Evolutionary conservation across 2,113 vertebrate species (phyloP).

Genomic region (Cyanoramphus novaezelandiae): DNA sequence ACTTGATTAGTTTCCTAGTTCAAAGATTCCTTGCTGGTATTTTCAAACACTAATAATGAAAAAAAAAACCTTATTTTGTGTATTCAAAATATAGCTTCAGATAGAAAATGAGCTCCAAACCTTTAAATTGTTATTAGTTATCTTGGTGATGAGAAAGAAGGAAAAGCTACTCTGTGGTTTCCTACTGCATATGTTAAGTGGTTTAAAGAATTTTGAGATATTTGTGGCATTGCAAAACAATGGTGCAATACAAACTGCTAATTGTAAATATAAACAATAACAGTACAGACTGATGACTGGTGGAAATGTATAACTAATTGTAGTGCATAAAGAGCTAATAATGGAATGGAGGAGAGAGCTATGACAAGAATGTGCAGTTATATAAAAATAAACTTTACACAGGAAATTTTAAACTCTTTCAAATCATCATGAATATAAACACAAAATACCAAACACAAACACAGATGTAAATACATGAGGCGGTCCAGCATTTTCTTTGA

Average conservation of each 20-base stretch:
- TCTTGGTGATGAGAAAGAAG: background rate
- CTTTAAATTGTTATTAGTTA: background rate
- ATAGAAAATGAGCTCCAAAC: background rate
- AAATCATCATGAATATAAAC: background rate
- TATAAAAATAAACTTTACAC: background rate
- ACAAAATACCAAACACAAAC: background rate
- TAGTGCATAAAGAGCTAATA: background rate
- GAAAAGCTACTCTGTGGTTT: background rate
- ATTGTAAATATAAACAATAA: background rate
- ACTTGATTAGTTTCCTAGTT: background rate
- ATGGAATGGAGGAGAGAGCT: background rate
- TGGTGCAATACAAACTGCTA: background rate
- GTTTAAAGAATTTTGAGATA: background rate
- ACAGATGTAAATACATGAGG: background rate
- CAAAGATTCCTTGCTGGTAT: background rate
- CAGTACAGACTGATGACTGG: background rate
- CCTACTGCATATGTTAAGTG: background rate
- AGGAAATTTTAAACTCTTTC: background rate
- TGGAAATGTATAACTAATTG: background rate
- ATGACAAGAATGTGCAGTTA: background rate
- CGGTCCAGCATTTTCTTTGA: background rate
- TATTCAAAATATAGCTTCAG: background rate
- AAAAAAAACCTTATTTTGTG: background rate
- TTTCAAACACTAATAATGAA: background rate
- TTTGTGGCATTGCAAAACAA: background rate